Conservation (phyloP, 2,113 vertebrate species). For the Leptobrachium leishanense region DNA sequence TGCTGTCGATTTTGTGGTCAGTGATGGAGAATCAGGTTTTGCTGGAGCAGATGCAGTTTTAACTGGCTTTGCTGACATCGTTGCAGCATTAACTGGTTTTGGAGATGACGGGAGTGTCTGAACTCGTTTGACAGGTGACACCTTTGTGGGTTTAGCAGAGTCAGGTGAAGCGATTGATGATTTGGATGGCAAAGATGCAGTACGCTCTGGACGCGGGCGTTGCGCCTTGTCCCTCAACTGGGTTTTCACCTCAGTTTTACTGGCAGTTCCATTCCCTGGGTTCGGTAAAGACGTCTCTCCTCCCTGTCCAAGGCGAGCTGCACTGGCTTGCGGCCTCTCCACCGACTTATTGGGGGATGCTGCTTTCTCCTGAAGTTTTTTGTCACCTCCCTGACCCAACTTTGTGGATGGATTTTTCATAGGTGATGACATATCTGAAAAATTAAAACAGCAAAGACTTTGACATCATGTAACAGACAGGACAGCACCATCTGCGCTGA, state of each 20-base stretch:
- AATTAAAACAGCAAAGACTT: neutral
- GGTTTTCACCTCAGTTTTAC: neutral
- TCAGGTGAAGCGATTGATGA: neutral
- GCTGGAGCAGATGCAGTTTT: neutral
- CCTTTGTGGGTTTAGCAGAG: conserved; percentile 1
- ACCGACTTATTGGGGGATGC: neutral
- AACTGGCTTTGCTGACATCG: conserved; percentile 14
- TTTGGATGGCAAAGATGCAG: conserved; percentile 5
- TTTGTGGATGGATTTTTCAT: conserved; percentile 14
- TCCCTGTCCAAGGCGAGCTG: conserved; percentile 4
- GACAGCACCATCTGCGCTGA: too few species aligned
- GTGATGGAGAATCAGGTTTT: conserved; percentile 1
- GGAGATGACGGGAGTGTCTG: conserved; percentile 14
- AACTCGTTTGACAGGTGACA: neutral
- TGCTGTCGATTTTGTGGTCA: neutral
- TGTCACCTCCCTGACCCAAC: neutral
- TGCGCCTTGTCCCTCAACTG: conserved; percentile 17
- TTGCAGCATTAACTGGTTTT: conserved; percentile 6
- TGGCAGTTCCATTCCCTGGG: conserved; percentile 11
- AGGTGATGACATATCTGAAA: conserved; percentile 20
- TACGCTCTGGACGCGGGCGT: neutral
- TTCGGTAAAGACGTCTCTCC: neutral
- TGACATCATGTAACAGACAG: too few species aligned
- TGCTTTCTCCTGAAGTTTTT: conserved; percentile 8
- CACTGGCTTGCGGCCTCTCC: neutral